Evolutionary conservation across 2,888 invertebrate genomes (phyloP).

Genomic region (Tiliacea aurago): DNA sequence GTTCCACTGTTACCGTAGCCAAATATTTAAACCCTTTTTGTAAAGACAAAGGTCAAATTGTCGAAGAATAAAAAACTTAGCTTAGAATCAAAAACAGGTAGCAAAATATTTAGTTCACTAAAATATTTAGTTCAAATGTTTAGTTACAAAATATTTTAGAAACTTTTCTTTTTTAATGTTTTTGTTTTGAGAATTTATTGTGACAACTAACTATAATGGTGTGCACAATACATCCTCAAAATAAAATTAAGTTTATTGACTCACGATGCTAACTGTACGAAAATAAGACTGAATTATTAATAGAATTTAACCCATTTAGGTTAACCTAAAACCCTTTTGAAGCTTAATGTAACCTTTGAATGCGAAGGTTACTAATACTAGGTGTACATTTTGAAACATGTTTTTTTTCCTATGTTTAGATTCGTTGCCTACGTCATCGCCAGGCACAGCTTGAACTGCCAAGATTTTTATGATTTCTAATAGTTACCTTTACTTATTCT

Average conservation of each 20-base stretch:
- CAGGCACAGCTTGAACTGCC: neutral
- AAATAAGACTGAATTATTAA: slow-evolving; percentile 14
- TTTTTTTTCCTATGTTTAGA: neutral
- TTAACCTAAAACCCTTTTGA: slow-evolving; percentile 15
- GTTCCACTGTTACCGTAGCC: too few relatives aligned
- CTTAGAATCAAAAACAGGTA: too few relatives aligned
- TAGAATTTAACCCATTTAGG: slow-evolving; percentile 23
- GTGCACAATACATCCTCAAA: too few relatives aligned
- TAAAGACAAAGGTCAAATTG: too few relatives aligned
- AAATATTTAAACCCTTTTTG: too few relatives aligned
- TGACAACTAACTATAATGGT: too few relatives aligned
- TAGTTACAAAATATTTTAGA: too few relatives aligned
- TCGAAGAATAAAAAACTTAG: too few relatives aligned
- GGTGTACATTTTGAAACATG: neutral
- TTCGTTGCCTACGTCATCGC: neutral
- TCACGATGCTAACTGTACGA: slow-evolving; percentile 13
- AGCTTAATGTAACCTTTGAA: slow-evolving; percentile 19
- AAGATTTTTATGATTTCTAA: neutral
- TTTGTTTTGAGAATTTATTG: too few relatives aligned
- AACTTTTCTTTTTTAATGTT: too few relatives aligned
- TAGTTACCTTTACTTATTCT: neutral
- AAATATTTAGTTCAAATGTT: too few relatives aligned
- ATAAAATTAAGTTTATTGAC: neutral
- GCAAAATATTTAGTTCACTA: too few relatives aligned
- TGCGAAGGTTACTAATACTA: slow-evolving; percentile 6